Conservation (phyloP, 1,140 invertebrate genomes). For the Oncopeltus fasciatus region DNA sequence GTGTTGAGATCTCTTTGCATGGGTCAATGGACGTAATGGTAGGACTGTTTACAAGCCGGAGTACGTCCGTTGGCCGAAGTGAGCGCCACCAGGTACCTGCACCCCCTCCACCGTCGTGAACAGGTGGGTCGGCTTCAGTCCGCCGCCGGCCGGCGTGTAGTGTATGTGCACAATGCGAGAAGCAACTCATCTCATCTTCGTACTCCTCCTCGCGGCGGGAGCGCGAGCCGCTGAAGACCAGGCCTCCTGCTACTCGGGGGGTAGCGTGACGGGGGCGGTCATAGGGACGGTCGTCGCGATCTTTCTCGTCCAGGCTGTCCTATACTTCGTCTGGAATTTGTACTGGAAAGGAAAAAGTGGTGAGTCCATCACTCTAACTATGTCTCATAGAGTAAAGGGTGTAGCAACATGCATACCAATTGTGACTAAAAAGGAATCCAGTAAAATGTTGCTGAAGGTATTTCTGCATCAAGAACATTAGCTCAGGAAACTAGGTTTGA, state of each 20-base stretch:
- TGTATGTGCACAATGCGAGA: background rate
- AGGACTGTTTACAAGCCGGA: no score
- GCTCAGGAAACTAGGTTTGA: no score
- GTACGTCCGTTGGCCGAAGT: no score
- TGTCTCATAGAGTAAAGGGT: no score
- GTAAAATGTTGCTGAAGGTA: no score
- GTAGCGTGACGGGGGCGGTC: background rate
- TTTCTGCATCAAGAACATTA: no score
- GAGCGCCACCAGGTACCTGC: no score
- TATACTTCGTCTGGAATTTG: background rate
- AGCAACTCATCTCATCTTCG: background rate
- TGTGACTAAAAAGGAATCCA: no score
- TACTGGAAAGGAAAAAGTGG: slow-evolving; percentile 3
- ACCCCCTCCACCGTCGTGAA: background rate
- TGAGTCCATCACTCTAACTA: no score
- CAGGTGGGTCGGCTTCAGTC: background rate
- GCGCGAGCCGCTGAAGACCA: background rate
- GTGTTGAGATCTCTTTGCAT: no score
- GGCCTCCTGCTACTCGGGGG: background rate
- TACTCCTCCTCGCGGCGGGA: background rate
- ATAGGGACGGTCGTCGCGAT: background rate
- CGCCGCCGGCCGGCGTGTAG: background rate
- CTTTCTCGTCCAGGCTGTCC: background rate
- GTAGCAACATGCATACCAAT: no score
- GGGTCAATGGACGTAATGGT: no score